phyloP scores from a whole-genome alignment of 2,113 vertebrate species.

The Caretta caretta region DNA sequence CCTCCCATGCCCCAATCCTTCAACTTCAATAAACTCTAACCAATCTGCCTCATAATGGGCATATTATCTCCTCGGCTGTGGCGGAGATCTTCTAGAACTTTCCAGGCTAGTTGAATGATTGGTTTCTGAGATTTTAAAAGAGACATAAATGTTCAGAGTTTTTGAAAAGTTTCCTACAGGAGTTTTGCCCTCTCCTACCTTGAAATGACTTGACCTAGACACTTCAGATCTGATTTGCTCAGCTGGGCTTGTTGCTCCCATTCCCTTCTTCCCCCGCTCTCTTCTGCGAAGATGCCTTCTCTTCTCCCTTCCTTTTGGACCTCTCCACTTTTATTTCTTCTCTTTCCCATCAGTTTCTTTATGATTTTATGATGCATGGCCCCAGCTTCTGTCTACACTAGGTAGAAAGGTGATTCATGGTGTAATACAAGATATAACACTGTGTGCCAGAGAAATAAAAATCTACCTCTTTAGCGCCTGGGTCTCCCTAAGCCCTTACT shows the following conservation, averaged over 20 bases:
- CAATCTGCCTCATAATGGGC: not conserved
- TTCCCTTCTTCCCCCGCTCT: not conserved
- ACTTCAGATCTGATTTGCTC: not conserved
- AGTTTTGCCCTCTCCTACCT: not conserved
- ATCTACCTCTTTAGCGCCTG: not conserved
- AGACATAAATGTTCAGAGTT: not conserved
- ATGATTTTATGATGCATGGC: not conserved
- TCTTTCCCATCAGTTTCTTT: not conserved
- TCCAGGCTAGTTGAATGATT: not conserved
- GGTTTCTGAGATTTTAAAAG: not conserved
- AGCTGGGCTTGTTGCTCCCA: not conserved
- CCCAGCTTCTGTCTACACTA: not conserved
- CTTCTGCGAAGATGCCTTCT: not conserved
- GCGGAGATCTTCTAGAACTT: not conserved
- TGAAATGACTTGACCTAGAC: not conserved
- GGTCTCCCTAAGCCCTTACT: not conserved
- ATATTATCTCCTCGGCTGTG: not conserved
- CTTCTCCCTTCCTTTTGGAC: not conserved
- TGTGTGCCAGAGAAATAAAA: not conserved
- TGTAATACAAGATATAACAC: not conserved
- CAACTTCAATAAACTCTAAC: not conserved
- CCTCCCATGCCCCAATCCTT: not conserved
- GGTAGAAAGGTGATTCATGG: not conserved
- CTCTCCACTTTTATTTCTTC: not conserved
- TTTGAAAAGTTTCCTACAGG: rapidly evolving